Base-by-base conservation (phyloP, 53 echinoderm and acorn worm genomes). In the Zoroaster sp. region DNA sequence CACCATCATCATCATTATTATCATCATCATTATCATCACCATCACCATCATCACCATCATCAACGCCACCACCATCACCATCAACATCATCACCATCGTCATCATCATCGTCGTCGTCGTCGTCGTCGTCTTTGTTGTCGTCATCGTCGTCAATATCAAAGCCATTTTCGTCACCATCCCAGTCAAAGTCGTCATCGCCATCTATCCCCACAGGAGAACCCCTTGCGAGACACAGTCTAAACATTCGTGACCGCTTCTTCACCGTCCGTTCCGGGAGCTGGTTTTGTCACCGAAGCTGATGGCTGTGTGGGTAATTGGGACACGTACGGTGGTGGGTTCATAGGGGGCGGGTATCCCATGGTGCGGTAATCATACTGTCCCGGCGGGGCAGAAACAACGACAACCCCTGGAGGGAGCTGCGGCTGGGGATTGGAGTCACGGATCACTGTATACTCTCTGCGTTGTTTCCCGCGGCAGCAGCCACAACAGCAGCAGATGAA, bases 261-360 rank as follows among this genome's bases (percentile, higher is more conserved):
- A 10, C 2, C 28, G 23, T 28, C 28, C 11, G 10, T 28, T 8
- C 9, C 63, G 8, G 28, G 2, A 11, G 21, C 25, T 25, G 63
- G 21, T 59, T 25, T 59, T 59, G 63, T 59, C 63, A 28, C 25
- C 63, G 14, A 21, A 25, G 25, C 28, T 21, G 28, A 44, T 9
- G 4, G 36, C 49, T 51, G 74, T 74, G n/a, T 34, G 25, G 33
- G 14, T 34, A 33, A 30, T 18, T 52, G 31, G n/a, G 63, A 9
- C 18, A 54, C 8, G 78, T 78, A 78, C 31, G 55, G n/a, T 20
- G 78, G 78, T 2, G 78, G 78, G 15, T 54, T 36, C 36, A 54
- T 39, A 17, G 78, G 37, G 14, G 55, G 21, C 4, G 63, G 63
- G 78, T 78, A 78, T 18, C 47, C 78, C 78, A 78, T 78, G 38